phyloP scores from a whole-genome alignment of 2,113 vertebrate genomes.

The Bubo bubo region DNA sequence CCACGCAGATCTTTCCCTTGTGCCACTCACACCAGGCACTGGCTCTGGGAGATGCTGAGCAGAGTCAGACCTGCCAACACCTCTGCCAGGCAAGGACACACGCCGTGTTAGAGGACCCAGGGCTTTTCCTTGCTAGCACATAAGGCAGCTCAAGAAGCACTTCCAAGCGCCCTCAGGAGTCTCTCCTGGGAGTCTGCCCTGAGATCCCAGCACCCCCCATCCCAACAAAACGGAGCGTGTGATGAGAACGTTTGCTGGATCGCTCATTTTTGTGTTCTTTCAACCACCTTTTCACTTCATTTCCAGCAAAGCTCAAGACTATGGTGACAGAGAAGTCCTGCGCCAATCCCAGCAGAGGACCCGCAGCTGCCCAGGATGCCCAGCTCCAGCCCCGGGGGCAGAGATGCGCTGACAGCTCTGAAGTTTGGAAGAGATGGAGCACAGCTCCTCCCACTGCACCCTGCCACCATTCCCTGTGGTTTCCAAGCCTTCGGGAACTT shows the following conservation, averaged over 20 bases:
- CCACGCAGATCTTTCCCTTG: background rate
- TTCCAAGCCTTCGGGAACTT: background rate
- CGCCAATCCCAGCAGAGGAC: fast-evolving
- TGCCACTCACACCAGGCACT: fast-evolving
- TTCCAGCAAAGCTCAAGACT: background rate
- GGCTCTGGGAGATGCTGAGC: background rate
- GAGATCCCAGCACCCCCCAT: background rate
- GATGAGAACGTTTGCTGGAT: background rate
- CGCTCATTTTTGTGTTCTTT: background rate
- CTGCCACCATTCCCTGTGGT: background rate
- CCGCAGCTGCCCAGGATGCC: fast-evolving
- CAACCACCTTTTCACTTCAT: background rate
- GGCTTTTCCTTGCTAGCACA: background rate
- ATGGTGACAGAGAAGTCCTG: background rate
- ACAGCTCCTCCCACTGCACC: background rate
- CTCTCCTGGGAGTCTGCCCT: background rate
- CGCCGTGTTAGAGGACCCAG: fast-evolving
- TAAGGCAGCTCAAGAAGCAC: background rate
- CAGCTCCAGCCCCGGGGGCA: background rate
- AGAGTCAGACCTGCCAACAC: fast-evolving
- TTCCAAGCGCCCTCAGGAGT: background rate
- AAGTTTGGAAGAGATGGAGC: background rate
- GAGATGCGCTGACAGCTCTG: background rate
- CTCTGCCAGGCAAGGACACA: background rate
- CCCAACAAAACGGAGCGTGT: fast-evolving